Conservation (phyloP, 1,140 invertebrate genomes). For the Zaprionus gabonicus region DNA sequence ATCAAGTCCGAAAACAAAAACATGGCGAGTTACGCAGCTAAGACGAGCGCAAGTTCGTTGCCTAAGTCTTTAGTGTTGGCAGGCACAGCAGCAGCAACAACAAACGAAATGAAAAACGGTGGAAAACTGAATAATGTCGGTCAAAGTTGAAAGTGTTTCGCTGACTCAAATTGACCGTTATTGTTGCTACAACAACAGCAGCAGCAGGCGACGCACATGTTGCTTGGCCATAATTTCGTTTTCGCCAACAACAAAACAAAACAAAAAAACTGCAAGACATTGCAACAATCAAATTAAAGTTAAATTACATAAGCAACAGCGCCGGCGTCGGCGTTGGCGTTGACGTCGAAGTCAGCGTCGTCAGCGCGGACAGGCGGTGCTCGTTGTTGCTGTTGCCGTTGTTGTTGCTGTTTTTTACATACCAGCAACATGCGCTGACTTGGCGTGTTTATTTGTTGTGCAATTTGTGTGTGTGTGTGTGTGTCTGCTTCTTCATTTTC, state of each 20-base stretch:
- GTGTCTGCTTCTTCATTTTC: constrained; percentile 44
- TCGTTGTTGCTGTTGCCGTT: constrained; percentile 16
- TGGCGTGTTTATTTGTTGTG: constrained; percentile 71
- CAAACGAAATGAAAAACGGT: constrained; percentile 15
- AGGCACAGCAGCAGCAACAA: constrained; percentile 25
- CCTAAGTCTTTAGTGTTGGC: constrained; percentile 73
- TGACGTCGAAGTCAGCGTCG: neutral
- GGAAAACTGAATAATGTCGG: constrained; percentile 47
- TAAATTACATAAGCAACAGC: constrained; percentile 71
- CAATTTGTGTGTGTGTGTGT: constrained; percentile 54
- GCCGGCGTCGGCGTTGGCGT: constrained; percentile 17
- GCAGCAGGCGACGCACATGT: constrained; percentile 7
- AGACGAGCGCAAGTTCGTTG: constrained; percentile 66
- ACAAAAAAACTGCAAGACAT: constrained; percentile 73
- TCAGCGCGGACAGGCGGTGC: constrained; percentile 16
- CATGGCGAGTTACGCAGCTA: constrained; percentile 41
- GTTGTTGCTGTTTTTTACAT: constrained; percentile 31
- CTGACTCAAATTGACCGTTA: constrained; percentile 39
- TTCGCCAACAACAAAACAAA: constrained; percentile 38
- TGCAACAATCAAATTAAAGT: constrained; percentile 81
- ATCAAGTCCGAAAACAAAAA: constrained; percentile 32
- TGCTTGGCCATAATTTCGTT: constrained; percentile 60
- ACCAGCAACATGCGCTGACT: constrained; percentile 52
- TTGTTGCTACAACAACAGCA: constrained; percentile 25
- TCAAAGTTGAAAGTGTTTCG: constrained; percentile 75